Percentiles rank a stretch among this genome's conserved stretches.
Conservation (phyloP, 2,113 vertebrate species). For the Silurus asotus region DNA sequence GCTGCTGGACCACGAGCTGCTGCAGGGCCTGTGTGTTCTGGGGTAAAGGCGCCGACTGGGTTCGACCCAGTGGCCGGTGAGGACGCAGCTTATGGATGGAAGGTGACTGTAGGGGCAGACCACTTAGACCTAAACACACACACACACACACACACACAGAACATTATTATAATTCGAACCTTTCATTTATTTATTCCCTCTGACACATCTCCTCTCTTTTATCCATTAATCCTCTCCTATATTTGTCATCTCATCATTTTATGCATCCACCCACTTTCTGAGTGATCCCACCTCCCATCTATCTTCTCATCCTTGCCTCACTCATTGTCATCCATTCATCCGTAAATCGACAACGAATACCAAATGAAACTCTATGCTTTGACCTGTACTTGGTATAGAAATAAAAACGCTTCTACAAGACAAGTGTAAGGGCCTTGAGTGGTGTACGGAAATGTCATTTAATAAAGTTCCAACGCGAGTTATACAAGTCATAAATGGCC, state of each 20-base stretch:
- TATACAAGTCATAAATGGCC: neutral
- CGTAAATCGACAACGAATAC: neutral
- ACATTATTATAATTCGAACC: neutral
- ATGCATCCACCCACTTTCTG: neutral
- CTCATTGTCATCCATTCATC: neutral
- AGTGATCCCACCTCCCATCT: neutral
- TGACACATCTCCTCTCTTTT: neutral
- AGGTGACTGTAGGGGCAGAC: conserved; percentile 84
- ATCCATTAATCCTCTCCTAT: neutral
- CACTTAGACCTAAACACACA: conserved; percentile 77
- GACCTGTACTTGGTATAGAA: too few species aligned
- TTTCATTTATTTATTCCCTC: neutral
- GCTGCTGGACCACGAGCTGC: conserved; percentile 97
- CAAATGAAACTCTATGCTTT: neutral
- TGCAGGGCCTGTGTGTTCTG: conserved; percentile 93
- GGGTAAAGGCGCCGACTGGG: conserved; percentile 94
- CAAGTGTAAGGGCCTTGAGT: neutral
- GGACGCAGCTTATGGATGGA: conserved; percentile 92
- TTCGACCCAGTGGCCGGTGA: conserved; percentile 92
- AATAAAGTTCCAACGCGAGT: neutral
- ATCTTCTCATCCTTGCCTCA: too few species aligned
- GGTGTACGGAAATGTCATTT: neutral
- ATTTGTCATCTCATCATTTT: neutral
- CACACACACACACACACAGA: conserved; percentile 51
- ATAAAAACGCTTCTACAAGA: too few species aligned